Base-by-base conservation (phyloP, 2,888 invertebrate species). In the Kryphioiulus occultus region DNA sequence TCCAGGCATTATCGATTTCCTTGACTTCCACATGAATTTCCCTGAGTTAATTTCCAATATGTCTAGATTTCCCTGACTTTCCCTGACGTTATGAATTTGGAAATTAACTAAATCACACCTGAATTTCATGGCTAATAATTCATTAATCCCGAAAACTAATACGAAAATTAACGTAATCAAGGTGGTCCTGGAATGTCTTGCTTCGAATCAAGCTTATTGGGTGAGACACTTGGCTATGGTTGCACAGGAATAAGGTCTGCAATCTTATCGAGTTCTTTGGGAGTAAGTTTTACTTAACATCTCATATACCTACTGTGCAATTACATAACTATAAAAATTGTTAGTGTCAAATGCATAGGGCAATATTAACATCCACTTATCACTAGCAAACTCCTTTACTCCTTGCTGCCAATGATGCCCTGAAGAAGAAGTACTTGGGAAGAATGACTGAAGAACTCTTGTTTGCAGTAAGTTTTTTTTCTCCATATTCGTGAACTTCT, bases 351-450 rank as follows among this genome's bases (percentile, higher is more conserved):
- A 47, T 4, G 17, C 4, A 39, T 5, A 39, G 47, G 15, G 19
- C 12, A 47, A 0, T 12, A 17, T 15, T 15, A 47, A 47, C 12
- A 0, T 47, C 12, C 4, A 47, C 47, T 90, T 91, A 90, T 90
- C 92, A 94, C 89, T 92, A 97, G 96, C 96, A 97, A 96, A 95
- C 85, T 15, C 98, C 98, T 0, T 95, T 98, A 0, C 94, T 97
- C 86, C 91, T 96, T 39, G 95, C 95, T 88, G 98, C 97, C 78
- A 98, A 94, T 91, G 94, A 95, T 90, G 97, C 95, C 90, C 98
- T 98, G 91, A 95, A 99, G 92, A 98, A 98, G 92, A 98, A 98
- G 92, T 99, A 98, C 92, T 93, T 99, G 35, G 97, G 98, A 10
- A 94, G 98, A 89, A 93, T 98, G 90, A 92, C 96, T 82, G 98